Conservation (phyloP, 2,797 vertebrate species). For the Chelonia mydas region DNA sequence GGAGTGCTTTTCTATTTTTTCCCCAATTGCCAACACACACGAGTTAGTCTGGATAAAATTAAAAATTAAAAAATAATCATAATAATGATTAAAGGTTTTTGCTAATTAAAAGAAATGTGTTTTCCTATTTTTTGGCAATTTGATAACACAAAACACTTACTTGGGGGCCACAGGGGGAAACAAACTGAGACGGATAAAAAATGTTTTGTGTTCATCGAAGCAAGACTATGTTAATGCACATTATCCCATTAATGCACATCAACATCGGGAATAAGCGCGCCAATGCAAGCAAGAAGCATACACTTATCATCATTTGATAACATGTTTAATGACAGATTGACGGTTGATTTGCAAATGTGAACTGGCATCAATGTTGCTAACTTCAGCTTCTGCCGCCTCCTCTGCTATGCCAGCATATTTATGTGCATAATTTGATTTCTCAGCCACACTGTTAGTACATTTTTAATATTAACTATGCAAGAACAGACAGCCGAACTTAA, state of each 20-base stretch:
- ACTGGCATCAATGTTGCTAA: constrained; percentile 91
- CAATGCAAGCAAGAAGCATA: constrained; percentile 89
- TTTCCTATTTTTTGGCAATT: constrained; percentile 86
- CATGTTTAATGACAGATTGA: constrained; percentile 99
- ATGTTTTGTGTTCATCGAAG: constrained; percentile 96
- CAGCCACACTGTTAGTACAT: constrained; percentile 90
- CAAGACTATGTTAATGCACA: constrained; percentile 93
- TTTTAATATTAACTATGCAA: constrained; percentile 90
- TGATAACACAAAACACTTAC: constrained; percentile 90
- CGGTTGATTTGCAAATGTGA: constrained; percentile 95
- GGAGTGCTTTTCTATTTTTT: not conserved
- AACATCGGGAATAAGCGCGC: constrained; percentile 89
- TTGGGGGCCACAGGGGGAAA: constrained; percentile 89
- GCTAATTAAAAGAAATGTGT: constrained; percentile 88
- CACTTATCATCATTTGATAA: constrained; percentile 98
- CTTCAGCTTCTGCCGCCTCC: constrained; percentile 89
- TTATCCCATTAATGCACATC: constrained; percentile 96
- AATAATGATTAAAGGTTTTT: constrained; percentile 70
- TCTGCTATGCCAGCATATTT: constrained; percentile 92
- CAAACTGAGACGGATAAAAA: constrained; percentile 91
- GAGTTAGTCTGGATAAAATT: constrained; percentile 33
- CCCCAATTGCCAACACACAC: constrained; percentile 48
- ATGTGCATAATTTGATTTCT: constrained; percentile 95
- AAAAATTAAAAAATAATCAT: constrained; percentile 34
- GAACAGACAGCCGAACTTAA: constrained; percentile 88